A percentile compares a stretch with the other conserved stretches of the same genome.
Evolutionary conservation across 2,888 invertebrate genomes (phyloP).

Genomic region (Acleris cristana): DNA sequence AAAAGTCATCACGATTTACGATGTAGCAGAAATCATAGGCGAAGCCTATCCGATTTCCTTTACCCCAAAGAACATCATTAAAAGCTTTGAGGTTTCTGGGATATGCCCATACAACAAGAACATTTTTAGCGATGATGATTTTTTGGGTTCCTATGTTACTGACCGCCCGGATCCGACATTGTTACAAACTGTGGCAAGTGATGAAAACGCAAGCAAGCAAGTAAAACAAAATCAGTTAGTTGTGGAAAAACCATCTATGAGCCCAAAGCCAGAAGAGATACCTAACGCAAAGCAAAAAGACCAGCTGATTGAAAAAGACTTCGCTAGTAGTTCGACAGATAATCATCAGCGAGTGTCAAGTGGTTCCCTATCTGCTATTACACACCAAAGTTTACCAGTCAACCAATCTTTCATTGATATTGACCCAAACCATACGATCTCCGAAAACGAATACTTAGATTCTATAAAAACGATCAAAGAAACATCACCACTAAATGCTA

Average conservation of each 20-base stretch:
- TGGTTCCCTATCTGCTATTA: neutral
- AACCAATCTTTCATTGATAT: neutral
- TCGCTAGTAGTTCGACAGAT: neutral
- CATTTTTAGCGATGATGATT: conserved; percentile 39
- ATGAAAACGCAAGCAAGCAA: neutral
- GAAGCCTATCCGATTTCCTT: conserved; percentile 30
- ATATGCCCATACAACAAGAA: conserved; percentile 38
- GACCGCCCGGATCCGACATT: conserved; percentile 34
- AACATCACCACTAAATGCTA: neutral
- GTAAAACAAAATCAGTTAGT: neutral
- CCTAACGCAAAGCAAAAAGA: too few relatives aligned
- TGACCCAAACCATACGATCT: neutral
- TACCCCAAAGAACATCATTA: conserved; percentile 39
- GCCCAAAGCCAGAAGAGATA: neutral
- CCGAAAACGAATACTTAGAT: neutral
- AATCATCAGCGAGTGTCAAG: neutral
- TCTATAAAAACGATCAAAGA: neutral
- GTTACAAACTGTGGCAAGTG: neutral
- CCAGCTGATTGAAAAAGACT: neutral
- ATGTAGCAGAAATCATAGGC: conserved; percentile 41
- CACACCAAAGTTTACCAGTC: neutral
- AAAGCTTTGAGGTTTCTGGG: conserved; percentile 40
- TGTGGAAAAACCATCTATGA: neutral
- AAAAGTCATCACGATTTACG: conserved; percentile 41
- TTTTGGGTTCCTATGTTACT: conserved; percentile 38